Percentiles rank a stretch among this genome's conserved stretches.
Evolutionary conservation across 2,797 vertebrate genomes (phyloP).

Genomic region (Pelochelys cantorii): DNA sequence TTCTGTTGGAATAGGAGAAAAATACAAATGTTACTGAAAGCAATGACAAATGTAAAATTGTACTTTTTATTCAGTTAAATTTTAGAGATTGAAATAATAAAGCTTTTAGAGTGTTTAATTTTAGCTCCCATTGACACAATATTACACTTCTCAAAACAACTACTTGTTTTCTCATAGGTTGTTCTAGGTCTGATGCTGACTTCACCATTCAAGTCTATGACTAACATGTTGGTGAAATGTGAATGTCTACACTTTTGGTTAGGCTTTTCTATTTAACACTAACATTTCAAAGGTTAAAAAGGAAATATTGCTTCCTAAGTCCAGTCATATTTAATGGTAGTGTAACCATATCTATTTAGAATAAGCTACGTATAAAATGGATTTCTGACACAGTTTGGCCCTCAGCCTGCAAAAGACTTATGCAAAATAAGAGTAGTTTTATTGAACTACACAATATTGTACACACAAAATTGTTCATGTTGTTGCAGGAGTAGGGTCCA

Average conservation of each 20-base stretch:
- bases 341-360: not conserved
- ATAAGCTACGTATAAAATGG: not conserved
- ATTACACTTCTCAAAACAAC: slow-evolving; percentile 17
- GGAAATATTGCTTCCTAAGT: not conserved
- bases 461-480: not conserved
- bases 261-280: slow-evolving; percentile 3
- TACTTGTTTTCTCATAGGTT: slow-evolving; percentile 27
- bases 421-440: not conserved
- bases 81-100: not conserved
- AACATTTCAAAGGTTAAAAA: not conserved
- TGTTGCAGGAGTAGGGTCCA: not conserved
- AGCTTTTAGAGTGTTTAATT: slow-evolving; percentile 2
- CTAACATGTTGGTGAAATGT: slow-evolving; percentile 1
- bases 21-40: slow-evolving; percentile 33
- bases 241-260: slow-evolving; percentile 5
- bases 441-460: not conserved
- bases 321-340: not conserved
- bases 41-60: slow-evolving; percentile 16
- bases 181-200: not conserved
- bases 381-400: not conserved
- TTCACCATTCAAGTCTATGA: not conserved
- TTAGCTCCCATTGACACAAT: slow-evolving; percentile 19
- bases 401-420: not conserved
- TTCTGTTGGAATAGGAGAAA: slow-evolving; percentile 26
- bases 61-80: slow-evolving; percentile 15